A percentile compares a stretch with the other conserved stretches of the same genome.
phyloP scores from a whole-genome alignment of 1,140 invertebrate genomes.

The Heliconius congener region DNA sequence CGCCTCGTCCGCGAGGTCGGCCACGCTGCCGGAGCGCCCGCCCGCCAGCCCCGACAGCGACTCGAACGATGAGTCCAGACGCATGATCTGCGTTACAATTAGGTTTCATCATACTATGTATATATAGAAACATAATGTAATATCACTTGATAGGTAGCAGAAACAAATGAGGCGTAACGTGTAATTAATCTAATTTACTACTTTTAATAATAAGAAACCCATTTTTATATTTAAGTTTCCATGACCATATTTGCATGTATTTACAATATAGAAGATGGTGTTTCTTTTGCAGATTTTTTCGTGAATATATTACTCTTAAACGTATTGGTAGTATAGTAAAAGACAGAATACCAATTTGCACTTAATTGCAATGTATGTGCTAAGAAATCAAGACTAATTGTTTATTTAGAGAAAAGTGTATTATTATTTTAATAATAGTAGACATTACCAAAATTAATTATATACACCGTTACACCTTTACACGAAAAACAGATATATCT shows the following conservation, averaged over 20 bases:
- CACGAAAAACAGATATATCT: not conserved
- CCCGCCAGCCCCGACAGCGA: conserved; percentile 83
- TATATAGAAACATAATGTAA: not conserved
- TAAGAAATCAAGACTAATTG: no score
- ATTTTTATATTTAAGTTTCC: not conserved
- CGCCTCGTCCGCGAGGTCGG: conserved; percentile 87
- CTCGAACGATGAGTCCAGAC: conserved; percentile 89
- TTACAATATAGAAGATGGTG: not conserved
- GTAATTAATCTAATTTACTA: no score
- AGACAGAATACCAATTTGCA: not conserved
- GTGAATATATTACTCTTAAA: not conserved
- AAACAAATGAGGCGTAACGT: not conserved
- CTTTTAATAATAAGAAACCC: no score
- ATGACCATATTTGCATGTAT: not conserved
- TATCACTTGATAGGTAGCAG: not conserved
- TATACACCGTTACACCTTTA: not conserved
- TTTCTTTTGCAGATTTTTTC: not conserved
- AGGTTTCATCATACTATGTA: not conserved
- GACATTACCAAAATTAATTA: not conserved
- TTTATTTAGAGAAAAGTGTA: no score
- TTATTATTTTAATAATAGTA: no score
- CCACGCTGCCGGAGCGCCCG: conserved; percentile 90
- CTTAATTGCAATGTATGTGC: not conserved
- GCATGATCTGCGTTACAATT: conserved; percentile 84
- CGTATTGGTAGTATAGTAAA: not conserved